Evolutionary conservation across 2,797 vertebrate species (phyloP), one percentile per base, ranked within the genome.

Genomic region (Ctenopoma multispine): DNA sequence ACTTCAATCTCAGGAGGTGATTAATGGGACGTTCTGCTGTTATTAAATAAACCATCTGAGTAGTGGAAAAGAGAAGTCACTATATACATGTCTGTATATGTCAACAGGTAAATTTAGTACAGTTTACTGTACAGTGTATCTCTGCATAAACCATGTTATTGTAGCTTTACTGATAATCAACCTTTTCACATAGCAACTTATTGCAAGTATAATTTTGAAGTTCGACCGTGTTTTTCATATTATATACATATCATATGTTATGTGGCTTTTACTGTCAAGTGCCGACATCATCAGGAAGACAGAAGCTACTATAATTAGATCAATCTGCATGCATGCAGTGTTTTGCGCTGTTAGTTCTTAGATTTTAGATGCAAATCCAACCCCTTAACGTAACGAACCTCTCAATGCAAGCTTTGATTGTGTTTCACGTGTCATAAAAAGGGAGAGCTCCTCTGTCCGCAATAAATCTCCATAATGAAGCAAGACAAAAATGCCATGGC

Each of bases 401-500:
- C 81, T 80, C 90, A 89, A 91, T 86, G 81, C 77, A 64, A 65
- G 82, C 87, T 88, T 71, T 90, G 89, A 92, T 87, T 90, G 89
- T 53, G 17, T 83, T 84, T 86, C 70, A 81, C 78, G 79, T 81
- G 89, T 88, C 83, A 87, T 82, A 84, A 87, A 87, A 87, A 80
- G 67, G 70, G 77, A 83, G 79, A 75, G 84, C 83, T 79, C 49
- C 53, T 82, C 82, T 81, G 78, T 82, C 77, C 74, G 71, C 72
- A 81, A 87, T 89, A 91, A 90, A 89, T 87, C 88, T 88, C 85
- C 82, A 87, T 90, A 93, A 93, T 91, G 87, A 94, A 80, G 72
- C 75, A 49, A 82, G 79, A 86, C 89, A 91, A 90, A 93, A 93
- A 91, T 78, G 80, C 73, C 68, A 62, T 24, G 49, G 79, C 87